Conservation (phyloP, 2,797 vertebrate genomes). For the Triplophysa bombifrons region DNA sequence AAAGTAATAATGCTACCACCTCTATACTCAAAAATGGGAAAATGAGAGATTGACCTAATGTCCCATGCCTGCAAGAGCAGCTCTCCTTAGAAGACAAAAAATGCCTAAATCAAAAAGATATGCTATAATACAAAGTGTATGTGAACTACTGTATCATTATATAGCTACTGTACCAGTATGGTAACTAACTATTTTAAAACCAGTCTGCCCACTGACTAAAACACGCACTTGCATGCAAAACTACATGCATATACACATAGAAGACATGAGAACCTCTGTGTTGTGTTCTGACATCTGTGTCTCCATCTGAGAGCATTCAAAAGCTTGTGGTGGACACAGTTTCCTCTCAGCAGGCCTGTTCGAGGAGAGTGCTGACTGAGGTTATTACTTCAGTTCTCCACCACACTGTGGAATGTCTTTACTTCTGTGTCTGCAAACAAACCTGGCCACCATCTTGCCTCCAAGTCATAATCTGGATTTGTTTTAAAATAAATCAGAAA, state of each 20-base stretch:
- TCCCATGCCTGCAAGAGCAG: not conserved
- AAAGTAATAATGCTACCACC: no score
- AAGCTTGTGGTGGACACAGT: conserved; percentile 42
- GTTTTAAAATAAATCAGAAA: not conserved
- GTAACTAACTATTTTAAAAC: conserved; percentile 44
- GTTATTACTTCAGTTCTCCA: conserved; percentile 50
- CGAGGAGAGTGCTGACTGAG: conserved; percentile 46
- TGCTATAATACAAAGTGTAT: conserved; percentile 43
- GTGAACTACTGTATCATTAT: conserved; percentile 39
- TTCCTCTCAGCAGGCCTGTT: conserved; percentile 46
- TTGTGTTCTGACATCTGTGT: conserved; percentile 40
- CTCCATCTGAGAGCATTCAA: conserved; percentile 39
- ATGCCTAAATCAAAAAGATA: conserved; percentile 41
- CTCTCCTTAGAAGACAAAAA: not conserved
- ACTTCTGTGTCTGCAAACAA: conserved; percentile 1
- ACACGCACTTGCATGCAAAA: not conserved
- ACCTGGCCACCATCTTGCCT: not conserved
- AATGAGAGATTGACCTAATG: not conserved
- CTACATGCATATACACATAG: conserved; percentile 1
- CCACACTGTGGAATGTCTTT: conserved; percentile 58
- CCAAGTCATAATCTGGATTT: not conserved
- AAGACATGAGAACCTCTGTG: conserved; percentile 16
- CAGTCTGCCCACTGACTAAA: conserved; percentile 5
- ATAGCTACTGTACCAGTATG: conserved; percentile 21
- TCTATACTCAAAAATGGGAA: not conserved